These are phyloP conservation scores for Cardinalis cardinalis DNA, from an alignment of 2,113 vertebrate species.

Conservation along the genomic window DNA sequence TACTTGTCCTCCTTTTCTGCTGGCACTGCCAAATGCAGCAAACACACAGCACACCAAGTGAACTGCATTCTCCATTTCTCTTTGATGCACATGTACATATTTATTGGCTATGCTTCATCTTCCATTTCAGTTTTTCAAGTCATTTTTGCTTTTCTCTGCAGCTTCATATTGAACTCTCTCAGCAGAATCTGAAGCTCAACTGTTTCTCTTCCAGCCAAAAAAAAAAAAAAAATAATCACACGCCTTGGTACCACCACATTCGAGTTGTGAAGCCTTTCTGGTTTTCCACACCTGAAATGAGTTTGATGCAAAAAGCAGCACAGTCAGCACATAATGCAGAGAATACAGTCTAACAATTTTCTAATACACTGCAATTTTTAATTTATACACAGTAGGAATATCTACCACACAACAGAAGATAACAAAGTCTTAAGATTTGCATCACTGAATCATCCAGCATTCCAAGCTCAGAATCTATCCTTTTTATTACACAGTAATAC, in stretches of 20 bases:
- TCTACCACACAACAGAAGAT: neutral
- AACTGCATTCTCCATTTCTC: neutral
- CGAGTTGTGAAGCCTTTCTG: neutral
- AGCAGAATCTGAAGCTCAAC: neutral
- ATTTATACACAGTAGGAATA: neutral
- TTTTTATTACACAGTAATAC: neutral
- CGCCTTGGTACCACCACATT: neutral
- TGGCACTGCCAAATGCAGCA: neutral
- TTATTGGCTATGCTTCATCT: neutral
- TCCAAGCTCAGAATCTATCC: neutral
- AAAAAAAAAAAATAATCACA: neutral
- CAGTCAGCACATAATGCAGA: neutral
- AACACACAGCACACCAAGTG: neutral
- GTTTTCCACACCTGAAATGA: conserved; percentile 15
- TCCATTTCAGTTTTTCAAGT: neutral
- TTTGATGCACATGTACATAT: neutral
- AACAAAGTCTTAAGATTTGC: neutral
- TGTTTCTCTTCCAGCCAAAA: neutral
- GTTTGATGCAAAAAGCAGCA: neutral
- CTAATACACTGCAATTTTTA: neutral
- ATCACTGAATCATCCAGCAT: neutral
- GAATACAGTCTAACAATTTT: neutral
- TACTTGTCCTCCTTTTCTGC: neutral
- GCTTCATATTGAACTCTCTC: neutral
- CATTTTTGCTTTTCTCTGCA: neutral